phyloP scores from a whole-genome alignment of 2,113 vertebrate genomes.

The Vimba vimba region DNA sequence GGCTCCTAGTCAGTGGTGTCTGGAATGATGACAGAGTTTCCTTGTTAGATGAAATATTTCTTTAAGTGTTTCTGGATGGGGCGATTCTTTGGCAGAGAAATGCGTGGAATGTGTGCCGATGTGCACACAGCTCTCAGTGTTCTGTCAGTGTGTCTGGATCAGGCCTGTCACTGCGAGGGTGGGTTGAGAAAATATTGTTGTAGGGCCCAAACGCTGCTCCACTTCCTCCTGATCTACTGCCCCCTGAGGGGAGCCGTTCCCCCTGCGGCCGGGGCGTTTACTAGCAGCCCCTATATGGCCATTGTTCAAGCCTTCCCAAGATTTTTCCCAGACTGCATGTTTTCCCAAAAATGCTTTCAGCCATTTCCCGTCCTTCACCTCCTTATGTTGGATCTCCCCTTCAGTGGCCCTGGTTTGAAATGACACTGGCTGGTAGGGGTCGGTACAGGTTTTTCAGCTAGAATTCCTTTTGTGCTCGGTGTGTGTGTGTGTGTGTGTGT shows the following conservation, averaged over 20 bases:
- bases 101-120: background rate
- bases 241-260: constrained; percentile 62
- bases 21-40: background rate
- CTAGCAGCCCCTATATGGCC: constrained; percentile 31
- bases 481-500: background rate
- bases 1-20: background rate
- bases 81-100: background rate
- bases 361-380: constrained; percentile 28
- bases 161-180: background rate
- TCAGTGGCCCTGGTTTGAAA: background rate
- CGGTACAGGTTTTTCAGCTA: background rate
- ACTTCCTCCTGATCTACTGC: constrained; percentile 65
- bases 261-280: constrained; percentile 50
- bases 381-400: background rate
- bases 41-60: too few species aligned
- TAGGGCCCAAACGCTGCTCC: constrained; percentile 55
- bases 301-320: constrained; percentile 32
- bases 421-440: background rate
- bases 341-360: constrained; percentile 47
- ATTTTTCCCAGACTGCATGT: background rate
- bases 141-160: background rate
- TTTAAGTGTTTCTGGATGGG: background rate
- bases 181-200: constrained; percentile 56
- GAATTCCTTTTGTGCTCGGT: background rate
- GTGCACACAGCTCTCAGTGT: background rate